These are phyloP conservation scores for Megalopta genalis DNA, from an alignment of 1,140 invertebrate genomes.

Conservation along the genomic window DNA sequence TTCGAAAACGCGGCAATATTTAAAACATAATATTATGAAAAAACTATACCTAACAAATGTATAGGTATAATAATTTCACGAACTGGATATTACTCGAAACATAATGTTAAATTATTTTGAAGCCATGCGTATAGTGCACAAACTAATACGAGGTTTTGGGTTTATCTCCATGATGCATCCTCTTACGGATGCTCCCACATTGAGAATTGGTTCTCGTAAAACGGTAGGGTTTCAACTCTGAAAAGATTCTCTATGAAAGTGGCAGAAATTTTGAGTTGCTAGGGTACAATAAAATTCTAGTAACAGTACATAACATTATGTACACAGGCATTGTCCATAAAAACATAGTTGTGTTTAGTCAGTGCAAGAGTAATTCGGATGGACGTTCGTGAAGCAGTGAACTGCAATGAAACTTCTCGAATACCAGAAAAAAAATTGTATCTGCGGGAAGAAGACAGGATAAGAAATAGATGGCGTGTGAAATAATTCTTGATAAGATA, in stretches of 20 bases:
- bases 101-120: too few relatives aligned
- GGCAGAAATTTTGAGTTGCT: neutral
- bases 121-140: too few relatives aligned
- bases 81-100: too few relatives aligned
- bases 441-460: neutral
- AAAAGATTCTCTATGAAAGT: neutral
- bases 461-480: conserved; percentile 52
- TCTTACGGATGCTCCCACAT: too few relatives aligned
- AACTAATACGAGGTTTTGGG: too few relatives aligned
- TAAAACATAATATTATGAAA: too few relatives aligned
- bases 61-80: too few relatives aligned
- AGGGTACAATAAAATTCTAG: neutral
- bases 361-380: neutral
- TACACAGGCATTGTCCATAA: conserved; percentile 3
- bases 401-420: neutral
- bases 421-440: conserved; percentile 9
- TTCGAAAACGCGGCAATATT: too few relatives aligned
- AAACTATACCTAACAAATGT: too few relatives aligned
- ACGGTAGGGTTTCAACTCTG: too few relatives aligned
- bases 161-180: too few relatives aligned
- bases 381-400: neutral
- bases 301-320: neutral
- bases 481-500: conserved; percentile 33
- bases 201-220: too few relatives aligned
- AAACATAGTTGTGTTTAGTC: conserved; percentile 17